These are phyloP conservation scores for Drosophila orena DNA, from an alignment of 1,140 invertebrate genomes.

Conservation along the genomic window DNA sequence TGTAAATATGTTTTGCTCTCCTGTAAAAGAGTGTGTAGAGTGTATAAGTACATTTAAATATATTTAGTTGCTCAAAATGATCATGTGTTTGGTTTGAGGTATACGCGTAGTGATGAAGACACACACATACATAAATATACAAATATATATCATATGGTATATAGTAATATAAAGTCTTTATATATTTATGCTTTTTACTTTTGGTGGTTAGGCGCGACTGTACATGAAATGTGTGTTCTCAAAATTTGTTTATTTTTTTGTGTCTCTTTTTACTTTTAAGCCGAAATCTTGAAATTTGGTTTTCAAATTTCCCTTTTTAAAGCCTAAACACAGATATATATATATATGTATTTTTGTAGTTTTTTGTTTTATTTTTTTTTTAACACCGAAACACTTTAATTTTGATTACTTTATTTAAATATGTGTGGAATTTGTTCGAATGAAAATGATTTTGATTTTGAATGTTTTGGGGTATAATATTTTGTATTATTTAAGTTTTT, in stretches of 20 bases:
- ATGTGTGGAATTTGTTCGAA: slow-evolving; percentile 18
- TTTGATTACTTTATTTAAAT: slow-evolving; percentile 49
- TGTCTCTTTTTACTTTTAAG: slow-evolving; percentile 10
- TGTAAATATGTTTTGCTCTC: slow-evolving; percentile 66
- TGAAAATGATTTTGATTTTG: slow-evolving; percentile 15
- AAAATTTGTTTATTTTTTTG: slow-evolving; percentile 25
- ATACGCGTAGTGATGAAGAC: slow-evolving; percentile 85
- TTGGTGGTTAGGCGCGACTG: slow-evolving; percentile 45
- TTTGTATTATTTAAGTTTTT: slow-evolving; percentile 9
- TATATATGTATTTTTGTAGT: slow-evolving; percentile 12
- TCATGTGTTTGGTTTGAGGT: slow-evolving; percentile 83
- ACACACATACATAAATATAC: slow-evolving; percentile 84
- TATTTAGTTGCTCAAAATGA: slow-evolving; percentile 78
- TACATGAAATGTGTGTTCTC: slow-evolving; percentile 50
- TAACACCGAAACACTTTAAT: slow-evolving; percentile 73
- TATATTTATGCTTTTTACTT: slow-evolving; percentile 31
- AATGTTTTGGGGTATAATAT: slow-evolving; percentile 20
- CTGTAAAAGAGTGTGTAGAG: slow-evolving; percentile 66
- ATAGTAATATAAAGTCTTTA: slow-evolving; percentile 50
- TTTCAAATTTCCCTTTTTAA: slow-evolving; percentile 37
- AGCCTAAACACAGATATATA: slow-evolving; percentile 59
- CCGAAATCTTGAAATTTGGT: slow-evolving; percentile 28
- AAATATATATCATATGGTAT: slow-evolving; percentile 60
- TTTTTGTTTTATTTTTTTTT: slow-evolving; percentile 28
- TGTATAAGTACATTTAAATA: slow-evolving; percentile 82